Evolutionary conservation across 2,113 vertebrate species (phyloP).

Genomic region (Phainopepla nitens): DNA sequence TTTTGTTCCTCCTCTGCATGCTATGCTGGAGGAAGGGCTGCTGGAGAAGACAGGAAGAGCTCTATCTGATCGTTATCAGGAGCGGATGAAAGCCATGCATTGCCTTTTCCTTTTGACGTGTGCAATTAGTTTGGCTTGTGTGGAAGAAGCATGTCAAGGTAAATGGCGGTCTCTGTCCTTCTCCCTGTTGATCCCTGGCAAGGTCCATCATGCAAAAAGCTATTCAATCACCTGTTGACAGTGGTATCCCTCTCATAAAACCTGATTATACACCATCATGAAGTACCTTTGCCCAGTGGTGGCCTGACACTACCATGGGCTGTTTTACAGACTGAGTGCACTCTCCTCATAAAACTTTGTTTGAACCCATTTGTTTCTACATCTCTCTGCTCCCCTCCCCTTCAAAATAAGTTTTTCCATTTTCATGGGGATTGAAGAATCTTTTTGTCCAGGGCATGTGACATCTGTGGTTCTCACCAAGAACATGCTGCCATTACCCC

Average conservation of each 20-base stretch:
- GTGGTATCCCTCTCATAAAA: conserved; percentile 39
- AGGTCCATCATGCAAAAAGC: neutral
- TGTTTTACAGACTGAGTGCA: conserved; percentile 36
- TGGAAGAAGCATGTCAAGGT: conserved; percentile 43
- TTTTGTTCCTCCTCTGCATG: conserved; percentile 31
- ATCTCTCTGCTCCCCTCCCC: neutral
- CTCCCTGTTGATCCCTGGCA: neutral
- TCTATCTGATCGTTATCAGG: neutral
- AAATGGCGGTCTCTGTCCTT: neutral
- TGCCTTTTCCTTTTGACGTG: conserved; percentile 49
- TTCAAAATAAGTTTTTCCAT: neutral
- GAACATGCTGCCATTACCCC: neutral
- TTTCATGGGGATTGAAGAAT: neutral
- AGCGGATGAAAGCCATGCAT: conserved; percentile 37
- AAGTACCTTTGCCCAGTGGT: neutral
- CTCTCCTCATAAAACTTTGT: conserved; percentile 55
- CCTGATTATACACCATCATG: neutral
- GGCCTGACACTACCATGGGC: neutral
- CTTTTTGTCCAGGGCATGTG: neutral
- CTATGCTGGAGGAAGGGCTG: conserved; percentile 18
- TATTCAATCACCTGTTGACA: conserved; percentile 54
- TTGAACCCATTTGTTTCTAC: neutral
- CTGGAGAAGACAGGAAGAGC: conserved; percentile 45
- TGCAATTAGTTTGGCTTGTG: conserved; percentile 29
- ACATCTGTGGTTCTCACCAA: neutral